Conservation (phyloP, 2,113 vertebrate species). For the Syrmaticus mikado region DNA sequence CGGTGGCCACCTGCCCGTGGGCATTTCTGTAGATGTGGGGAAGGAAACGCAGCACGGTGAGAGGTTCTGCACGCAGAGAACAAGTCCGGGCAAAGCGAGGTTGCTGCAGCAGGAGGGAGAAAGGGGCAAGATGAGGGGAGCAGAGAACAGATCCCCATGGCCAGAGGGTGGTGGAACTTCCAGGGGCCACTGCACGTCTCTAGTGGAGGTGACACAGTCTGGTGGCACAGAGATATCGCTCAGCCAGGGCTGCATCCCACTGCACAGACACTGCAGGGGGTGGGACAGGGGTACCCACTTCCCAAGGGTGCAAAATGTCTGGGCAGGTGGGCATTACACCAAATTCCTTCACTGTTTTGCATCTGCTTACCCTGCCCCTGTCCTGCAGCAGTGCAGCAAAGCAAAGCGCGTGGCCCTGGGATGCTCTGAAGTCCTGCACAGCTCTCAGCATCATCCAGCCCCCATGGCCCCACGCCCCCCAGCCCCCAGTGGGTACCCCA, state of each 20-base stretch:
- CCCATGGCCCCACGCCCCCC: accelerated
- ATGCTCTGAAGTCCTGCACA: not conserved
- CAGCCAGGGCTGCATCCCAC: not conserved
- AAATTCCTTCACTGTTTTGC: accelerated
- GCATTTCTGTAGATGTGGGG: accelerated
- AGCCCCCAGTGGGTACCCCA: accelerated
- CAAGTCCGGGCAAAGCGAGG: slow-evolving; percentile 64
- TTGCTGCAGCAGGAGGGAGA: accelerated
- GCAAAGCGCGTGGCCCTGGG: not conserved
- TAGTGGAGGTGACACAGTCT: accelerated
- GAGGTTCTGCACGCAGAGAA: not conserved
- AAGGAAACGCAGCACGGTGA: not conserved
- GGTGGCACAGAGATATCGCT: not conserved
- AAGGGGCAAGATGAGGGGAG: not conserved
- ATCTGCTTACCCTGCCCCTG: not conserved
- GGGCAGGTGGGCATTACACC: not conserved
- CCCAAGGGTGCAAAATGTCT: not conserved
- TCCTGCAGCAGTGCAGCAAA: accelerated
- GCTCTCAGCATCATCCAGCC: accelerated
- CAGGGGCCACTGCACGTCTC: not conserved
- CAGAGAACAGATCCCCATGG: not conserved
- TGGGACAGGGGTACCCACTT: accelerated
- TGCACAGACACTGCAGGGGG: not conserved
- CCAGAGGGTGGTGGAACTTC: not conserved
- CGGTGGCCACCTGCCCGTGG: accelerated